Percentiles rank a stretch among this genome's conserved stretches.
phyloP scores from a whole-genome alignment of 2,113 vertebrate genomes.

The Isurus oxyrinchus region DNA sequence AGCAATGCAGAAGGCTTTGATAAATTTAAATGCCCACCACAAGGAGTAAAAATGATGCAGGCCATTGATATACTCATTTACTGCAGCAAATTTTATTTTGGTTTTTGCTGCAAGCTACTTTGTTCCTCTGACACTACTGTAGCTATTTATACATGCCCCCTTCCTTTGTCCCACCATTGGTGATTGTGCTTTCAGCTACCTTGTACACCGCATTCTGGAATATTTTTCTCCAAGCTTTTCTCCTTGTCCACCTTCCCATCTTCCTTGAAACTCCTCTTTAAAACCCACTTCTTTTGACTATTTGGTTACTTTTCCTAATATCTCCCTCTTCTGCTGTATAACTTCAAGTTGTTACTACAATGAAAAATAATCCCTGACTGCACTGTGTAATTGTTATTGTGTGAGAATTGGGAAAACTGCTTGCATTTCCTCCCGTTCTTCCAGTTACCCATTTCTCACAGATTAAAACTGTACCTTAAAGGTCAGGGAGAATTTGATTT shows the following conservation, averaged over 20 bases:
- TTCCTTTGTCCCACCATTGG: not conserved
- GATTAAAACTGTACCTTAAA: not conserved
- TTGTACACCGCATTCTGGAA: not conserved
- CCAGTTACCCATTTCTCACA: not conserved
- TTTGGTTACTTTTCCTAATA: not conserved
- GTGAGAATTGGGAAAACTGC: not conserved
- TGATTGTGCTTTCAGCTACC: not conserved
- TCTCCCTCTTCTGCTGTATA: not conserved
- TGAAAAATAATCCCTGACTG: not conserved
- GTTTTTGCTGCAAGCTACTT: not conserved
- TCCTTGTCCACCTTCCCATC: not conserved
- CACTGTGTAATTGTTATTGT: not conserved
- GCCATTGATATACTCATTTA: not conserved
- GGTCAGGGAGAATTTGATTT: not conserved
- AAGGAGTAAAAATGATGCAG: not conserved
- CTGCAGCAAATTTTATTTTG: not conserved
- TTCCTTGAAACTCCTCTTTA: not conserved
- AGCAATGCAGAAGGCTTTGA: not conserved
- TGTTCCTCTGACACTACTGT: not conserved
- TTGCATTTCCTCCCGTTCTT: not conserved
- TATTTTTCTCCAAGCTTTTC: not conserved
- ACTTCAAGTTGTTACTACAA: not conserved
- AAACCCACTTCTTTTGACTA: not conserved
- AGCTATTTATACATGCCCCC: not conserved
- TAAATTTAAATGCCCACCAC: not conserved